A percentile compares a stretch with the other conserved stretches of the same genome.
Conservation (phyloP, 2,888 invertebrate genomes). For the Parasteatoda lunata region DNA sequence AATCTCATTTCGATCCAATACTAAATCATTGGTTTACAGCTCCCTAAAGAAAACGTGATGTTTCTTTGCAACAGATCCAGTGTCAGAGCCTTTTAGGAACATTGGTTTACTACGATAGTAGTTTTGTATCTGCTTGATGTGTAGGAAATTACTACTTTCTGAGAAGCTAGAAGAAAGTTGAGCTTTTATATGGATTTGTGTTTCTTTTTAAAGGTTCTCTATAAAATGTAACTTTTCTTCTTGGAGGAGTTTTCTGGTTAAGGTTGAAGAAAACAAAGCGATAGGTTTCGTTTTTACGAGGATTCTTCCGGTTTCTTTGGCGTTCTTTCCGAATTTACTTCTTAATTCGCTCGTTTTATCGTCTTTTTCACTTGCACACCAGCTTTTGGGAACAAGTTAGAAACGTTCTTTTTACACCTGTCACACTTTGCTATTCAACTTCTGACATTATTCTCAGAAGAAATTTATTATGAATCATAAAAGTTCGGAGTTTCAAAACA, state of each 20-base stretch:
- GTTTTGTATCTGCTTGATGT: conserved; percentile 48
- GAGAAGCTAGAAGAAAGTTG: conserved; percentile 31
- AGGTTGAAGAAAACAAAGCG: conserved; percentile 38
- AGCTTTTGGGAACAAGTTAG: background rate
- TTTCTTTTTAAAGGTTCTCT: conserved; percentile 21
- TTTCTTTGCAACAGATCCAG: conserved; percentile 14
- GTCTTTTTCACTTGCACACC: conserved; percentile 17
- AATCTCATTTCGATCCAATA: conserved; percentile 35
- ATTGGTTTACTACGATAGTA: conserved; percentile 48
- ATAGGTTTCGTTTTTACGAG: conserved; percentile 26
- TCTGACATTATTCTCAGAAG: too few species aligned
- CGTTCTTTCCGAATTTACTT: conserved; percentile 15
- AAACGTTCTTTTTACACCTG: too few species aligned
- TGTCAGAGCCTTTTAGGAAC: conserved; percentile 43
- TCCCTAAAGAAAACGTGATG: conserved; percentile 27
- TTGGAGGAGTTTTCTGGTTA: conserved; percentile 6
- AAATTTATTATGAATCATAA: too few species aligned
- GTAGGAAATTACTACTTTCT: conserved; percentile 34
- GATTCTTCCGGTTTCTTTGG: conserved; percentile 19
- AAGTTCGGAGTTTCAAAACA: too few species aligned
- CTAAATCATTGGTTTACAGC: conserved; percentile 60
- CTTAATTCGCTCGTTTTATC: conserved; percentile 23
- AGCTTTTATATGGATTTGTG: conserved; percentile 16
- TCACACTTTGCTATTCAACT: too few species aligned
- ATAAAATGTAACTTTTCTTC: conserved; percentile 27